Conservation (phyloP, 2,797 vertebrate species). For the Cygnus olor region DNA sequence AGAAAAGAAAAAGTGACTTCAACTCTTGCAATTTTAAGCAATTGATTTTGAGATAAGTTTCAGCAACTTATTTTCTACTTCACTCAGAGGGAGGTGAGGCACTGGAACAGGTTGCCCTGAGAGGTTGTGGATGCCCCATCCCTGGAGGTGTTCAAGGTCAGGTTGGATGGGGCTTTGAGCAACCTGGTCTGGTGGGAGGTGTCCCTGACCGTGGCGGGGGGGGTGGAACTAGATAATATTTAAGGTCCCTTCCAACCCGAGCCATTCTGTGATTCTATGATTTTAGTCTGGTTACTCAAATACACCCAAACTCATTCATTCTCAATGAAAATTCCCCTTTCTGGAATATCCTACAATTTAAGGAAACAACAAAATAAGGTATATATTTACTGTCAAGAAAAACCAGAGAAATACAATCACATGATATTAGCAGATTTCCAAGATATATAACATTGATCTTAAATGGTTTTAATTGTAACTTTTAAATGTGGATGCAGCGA, state of each 20-base stretch:
- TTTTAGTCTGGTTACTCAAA: not conserved
- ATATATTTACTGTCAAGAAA: not conserved
- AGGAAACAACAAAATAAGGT: not conserved
- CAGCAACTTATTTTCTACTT: not conserved
- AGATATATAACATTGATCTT: not conserved
- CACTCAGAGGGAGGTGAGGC: too few species aligned
- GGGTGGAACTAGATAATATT: too few species aligned
- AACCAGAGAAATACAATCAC: not conserved
- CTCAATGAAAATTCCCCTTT: not conserved
- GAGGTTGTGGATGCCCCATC: too few species aligned
- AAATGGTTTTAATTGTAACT: not conserved
- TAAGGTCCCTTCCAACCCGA: too few species aligned
- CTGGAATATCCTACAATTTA: not conserved
- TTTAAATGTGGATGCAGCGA: not conserved
- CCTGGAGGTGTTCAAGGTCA: too few species aligned
- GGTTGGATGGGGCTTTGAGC: too few species aligned
- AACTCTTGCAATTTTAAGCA: not conserved
- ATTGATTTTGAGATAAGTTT: not conserved
- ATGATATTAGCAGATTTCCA: not conserved
- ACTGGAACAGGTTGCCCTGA: too few species aligned
- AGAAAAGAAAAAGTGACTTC: not conserved
- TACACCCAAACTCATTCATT: not conserved
- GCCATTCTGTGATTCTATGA: too few species aligned
- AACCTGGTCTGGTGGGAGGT: too few species aligned
- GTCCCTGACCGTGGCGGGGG: too few species aligned